phyloP scores from a whole-genome alignment of 2,888 invertebrate genomes.

The Macrophya alboannulata region DNA sequence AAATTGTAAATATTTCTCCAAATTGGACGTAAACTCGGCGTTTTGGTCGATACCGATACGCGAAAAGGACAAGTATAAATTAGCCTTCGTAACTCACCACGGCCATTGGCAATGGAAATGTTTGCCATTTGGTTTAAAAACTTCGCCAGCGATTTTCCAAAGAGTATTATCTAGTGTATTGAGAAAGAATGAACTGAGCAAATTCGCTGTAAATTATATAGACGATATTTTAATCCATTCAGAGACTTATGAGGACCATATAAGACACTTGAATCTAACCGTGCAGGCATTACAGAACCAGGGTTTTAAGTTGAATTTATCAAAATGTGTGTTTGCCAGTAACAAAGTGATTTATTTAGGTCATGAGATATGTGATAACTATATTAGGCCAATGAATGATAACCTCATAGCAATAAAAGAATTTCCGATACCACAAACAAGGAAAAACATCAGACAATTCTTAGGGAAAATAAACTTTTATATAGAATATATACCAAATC shows the following conservation, averaged over 20 bases:
- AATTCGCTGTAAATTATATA: constrained; percentile 35
- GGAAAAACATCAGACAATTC: constrained; percentile 59
- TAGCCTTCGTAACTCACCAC: constrained; percentile 64
- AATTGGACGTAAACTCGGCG: constrained; percentile 41
- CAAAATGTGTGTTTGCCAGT: constrained; percentile 49
- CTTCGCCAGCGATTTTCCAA: constrained; percentile 64
- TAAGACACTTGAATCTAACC: constrained; percentile 59
- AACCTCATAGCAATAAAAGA: constrained; percentile 59
- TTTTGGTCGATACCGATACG: constrained; percentile 50
- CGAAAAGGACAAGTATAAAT: constrained; percentile 62
- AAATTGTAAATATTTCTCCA: constrained; percentile 60
- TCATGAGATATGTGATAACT: constrained; percentile 15
- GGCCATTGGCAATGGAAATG: constrained; percentile 65
- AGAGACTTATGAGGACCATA: constrained; percentile 61
- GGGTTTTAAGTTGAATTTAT: constrained; percentile 54
- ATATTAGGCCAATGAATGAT: constrained; percentile 53
- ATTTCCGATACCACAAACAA: constrained; percentile 59
- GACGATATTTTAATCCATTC: constrained; percentile 60
- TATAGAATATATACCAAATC: constrained; percentile 61
- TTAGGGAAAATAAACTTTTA: constrained; percentile 54
- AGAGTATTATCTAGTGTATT: constrained; percentile 9
- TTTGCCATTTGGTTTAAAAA: constrained; percentile 64
- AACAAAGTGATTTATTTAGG: constrained; percentile 52
- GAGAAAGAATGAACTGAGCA: neutral
- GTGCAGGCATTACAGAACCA: constrained; percentile 56